Conservation (phyloP, 2,113 vertebrate genomes). For the Rhineura floridana region DNA sequence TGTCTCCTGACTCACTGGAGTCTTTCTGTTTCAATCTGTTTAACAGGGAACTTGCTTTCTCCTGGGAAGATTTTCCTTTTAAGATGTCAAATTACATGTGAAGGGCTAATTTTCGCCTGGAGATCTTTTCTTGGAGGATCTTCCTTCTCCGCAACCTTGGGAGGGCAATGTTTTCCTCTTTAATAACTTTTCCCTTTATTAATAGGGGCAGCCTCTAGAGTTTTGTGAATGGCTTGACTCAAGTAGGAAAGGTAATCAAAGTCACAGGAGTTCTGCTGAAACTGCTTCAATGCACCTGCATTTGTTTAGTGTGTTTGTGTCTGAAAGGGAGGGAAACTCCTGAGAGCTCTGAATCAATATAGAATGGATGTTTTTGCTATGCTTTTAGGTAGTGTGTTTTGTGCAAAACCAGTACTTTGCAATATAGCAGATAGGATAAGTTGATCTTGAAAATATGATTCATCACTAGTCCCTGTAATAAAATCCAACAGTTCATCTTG, state of each 20-base stretch:
- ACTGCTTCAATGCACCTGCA: constrained; percentile 17
- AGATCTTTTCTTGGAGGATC: constrained; percentile 55
- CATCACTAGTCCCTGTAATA: neutral
- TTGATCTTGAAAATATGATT: neutral
- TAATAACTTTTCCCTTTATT: constrained; percentile 42
- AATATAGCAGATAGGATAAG: constrained; percentile 27
- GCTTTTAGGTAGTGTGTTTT: constrained; percentile 6
- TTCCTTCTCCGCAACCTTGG: constrained; percentile 59
- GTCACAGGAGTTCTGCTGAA: constrained; percentile 16
- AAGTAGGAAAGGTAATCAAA: constrained; percentile 23
- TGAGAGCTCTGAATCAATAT: neutral
- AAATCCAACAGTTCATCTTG: neutral
- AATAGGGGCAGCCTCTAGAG: constrained; percentile 11
- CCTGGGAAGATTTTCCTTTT: constrained; percentile 64
- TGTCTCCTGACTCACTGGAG: constrained; percentile 52
- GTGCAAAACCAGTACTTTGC: neutral
- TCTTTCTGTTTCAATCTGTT: constrained; percentile 54
- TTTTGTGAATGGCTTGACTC: constrained; percentile 1
- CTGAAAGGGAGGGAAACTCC: constrained; percentile 27
- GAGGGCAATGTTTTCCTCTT: constrained; percentile 54
- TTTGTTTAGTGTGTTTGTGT: neutral
- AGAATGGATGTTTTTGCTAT: constrained; percentile 14
- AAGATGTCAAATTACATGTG: constrained; percentile 69
- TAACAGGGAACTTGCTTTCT: constrained; percentile 60
- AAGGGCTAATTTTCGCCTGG: constrained; percentile 68